These are phyloP conservation scores for Drosophila leonis DNA, from an alignment of 2,888 invertebrate genomes.

Conservation along the genomic window DNA sequence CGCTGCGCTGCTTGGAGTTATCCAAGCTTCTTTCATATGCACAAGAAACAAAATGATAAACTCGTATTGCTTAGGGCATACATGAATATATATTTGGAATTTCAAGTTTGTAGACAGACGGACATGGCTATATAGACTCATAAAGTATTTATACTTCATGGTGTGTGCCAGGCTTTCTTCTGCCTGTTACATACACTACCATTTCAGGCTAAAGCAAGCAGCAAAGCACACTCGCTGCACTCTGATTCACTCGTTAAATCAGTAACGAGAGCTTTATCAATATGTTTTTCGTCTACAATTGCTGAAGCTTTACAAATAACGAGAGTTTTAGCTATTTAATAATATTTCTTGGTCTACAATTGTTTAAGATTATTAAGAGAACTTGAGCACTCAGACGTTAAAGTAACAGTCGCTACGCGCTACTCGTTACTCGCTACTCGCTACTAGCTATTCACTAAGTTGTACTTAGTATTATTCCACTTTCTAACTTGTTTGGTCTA, in stretches of 20 bases:
- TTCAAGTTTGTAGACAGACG: background rate
- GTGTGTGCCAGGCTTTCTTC: background rate
- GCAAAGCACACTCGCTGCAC: background rate
- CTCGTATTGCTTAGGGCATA: background rate
- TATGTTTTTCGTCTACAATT: background rate
- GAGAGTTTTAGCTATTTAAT: background rate
- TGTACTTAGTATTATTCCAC: background rate
- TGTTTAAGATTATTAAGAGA: background rate
- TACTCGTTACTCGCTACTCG: conserved; percentile 9
- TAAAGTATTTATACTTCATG: background rate
- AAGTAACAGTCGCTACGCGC: conserved; percentile 3
- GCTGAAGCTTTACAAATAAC: background rate
- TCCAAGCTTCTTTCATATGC: background rate
- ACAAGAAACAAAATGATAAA: background rate
- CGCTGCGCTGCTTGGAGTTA: too few species aligned
- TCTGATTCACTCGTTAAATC: background rate
- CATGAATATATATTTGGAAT: background rate
- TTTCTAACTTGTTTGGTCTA: too few species aligned
- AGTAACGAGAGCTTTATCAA: background rate
- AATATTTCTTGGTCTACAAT: background rate
- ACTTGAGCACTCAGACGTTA: background rate
- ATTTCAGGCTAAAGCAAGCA: background rate
- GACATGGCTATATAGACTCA: background rate
- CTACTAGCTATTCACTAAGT: too few species aligned
- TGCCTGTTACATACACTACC: background rate